phyloP scores from a whole-genome alignment of 2,797 vertebrate genomes.

The Uromys caudimaculatus region DNA sequence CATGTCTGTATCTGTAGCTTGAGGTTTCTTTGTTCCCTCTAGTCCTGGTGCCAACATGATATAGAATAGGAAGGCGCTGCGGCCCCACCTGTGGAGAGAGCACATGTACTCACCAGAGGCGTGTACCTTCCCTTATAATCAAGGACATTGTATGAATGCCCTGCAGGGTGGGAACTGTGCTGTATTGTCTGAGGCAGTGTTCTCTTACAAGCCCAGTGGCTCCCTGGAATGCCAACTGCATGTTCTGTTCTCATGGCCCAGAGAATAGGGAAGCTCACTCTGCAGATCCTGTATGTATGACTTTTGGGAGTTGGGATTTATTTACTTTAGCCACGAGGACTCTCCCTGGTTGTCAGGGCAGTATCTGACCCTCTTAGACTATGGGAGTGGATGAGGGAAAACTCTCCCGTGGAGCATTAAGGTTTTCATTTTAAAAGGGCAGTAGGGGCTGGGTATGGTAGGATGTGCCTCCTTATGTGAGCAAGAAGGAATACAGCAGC shows the following conservation, averaged over 20 bases:
- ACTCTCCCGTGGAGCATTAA: not conserved
- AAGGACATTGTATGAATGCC: not conserved
- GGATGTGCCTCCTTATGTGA: not conserved
- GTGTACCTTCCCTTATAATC: not conserved
- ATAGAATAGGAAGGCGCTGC: not conserved
- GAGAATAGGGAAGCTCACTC: not conserved
- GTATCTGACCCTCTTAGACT: not conserved
- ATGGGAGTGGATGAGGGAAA: not conserved
- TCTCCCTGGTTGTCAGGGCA: not conserved
- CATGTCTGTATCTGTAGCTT: not conserved
- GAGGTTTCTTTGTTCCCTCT: not conserved
- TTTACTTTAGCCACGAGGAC: not conserved
- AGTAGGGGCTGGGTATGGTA: not conserved
- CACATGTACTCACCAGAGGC: not conserved
- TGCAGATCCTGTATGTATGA: not conserved
- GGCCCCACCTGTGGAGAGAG: not conserved
- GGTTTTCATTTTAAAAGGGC: not conserved
- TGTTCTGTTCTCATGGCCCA: not conserved
- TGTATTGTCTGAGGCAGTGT: not conserved
- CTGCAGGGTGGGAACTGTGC: not conserved
- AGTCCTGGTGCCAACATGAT: not conserved
- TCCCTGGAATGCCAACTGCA: not conserved
- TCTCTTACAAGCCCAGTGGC: not conserved
- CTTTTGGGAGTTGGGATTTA: not conserved
- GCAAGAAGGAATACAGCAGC: not conserved